Percentiles rank a stretch among this genome's conserved stretches.
These are phyloP conservation scores for Calosoma granatense DNA, from an alignment of 1,140 invertebrate species.

Conservation along the genomic window DNA sequence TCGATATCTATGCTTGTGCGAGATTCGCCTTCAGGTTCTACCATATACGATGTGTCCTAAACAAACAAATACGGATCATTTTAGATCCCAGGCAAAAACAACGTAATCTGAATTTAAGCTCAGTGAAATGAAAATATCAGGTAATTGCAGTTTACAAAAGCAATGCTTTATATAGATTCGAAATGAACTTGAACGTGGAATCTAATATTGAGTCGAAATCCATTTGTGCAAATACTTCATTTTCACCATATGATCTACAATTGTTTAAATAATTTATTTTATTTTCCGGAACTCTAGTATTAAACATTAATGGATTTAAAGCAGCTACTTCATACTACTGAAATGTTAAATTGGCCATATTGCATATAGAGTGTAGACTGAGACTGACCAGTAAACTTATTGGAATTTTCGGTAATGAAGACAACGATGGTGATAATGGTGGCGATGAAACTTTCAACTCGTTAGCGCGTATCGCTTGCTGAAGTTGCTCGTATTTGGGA, in stretches of 20 bases:
- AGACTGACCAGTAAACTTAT: slow-evolving; percentile 47
- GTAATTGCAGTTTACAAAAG: too few relatives aligned
- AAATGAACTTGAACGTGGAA: too few relatives aligned
- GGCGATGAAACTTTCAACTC: slow-evolving; percentile 54
- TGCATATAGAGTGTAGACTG: too few relatives aligned
- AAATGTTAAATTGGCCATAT: too few relatives aligned
- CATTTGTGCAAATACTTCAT: too few relatives aligned
- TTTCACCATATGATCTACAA: too few relatives aligned
- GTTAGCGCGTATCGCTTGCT: slow-evolving; percentile 69
- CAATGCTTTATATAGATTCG: too few relatives aligned
- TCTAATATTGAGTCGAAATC: too few relatives aligned
- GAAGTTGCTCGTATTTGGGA: slow-evolving; percentile 81
- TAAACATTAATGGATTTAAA: too few relatives aligned
- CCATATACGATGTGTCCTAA: slow-evolving; percentile 37
- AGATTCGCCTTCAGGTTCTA: slow-evolving; percentile 56
- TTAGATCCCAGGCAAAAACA: background rate
- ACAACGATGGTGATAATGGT: slow-evolving; percentile 56
- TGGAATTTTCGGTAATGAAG: slow-evolving; percentile 65
- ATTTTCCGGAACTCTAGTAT: too few relatives aligned
- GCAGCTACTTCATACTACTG: too few relatives aligned
- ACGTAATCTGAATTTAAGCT: background rate
- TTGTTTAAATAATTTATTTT: too few relatives aligned
- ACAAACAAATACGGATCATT: slow-evolving; percentile 7
- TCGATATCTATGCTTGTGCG: slow-evolving; percentile 50
- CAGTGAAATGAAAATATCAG: background rate